phyloP scores from a whole-genome alignment of 1,140 invertebrate species.

The Drosophila lacteicornis region DNA sequence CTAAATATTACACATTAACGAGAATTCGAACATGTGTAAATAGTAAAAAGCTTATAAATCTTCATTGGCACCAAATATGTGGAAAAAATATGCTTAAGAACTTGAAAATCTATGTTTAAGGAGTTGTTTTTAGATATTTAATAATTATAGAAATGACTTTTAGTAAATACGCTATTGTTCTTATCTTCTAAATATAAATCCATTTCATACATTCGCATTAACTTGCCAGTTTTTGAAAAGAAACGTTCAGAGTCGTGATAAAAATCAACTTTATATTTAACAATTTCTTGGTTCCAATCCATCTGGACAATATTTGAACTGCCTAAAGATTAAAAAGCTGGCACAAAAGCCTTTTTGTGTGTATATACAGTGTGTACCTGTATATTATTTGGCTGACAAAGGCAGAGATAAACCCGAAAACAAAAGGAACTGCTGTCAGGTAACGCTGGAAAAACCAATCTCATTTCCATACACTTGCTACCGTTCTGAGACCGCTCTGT shows the following conservation, averaged over 20 bases:
- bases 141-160: too few relatives aligned
- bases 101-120: too few relatives aligned
- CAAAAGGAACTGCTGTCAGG: slow-evolving; percentile 44
- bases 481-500: slow-evolving; percentile 17
- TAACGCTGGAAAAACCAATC: slow-evolving; percentile 9
- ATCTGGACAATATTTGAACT: too few relatives aligned
- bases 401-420: slow-evolving; percentile 45
- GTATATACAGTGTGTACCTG: background rate
- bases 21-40: too few relatives aligned
- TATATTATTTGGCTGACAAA: slow-evolving; percentile 60
- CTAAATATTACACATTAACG: background rate
- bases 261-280: background rate
- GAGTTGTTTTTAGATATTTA: background rate
- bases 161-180: too few relatives aligned
- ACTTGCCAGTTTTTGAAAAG: background rate
- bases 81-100: too few relatives aligned
- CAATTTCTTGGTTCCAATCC: too few relatives aligned
- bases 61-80: too few relatives aligned
- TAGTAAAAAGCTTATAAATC: too few relatives aligned
- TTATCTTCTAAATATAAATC: too few relatives aligned
- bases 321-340: too few relatives aligned
- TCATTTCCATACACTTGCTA: slow-evolving; percentile 39
- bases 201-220: background rate
- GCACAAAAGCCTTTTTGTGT: background rate
- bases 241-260: background rate